These are phyloP conservation scores for Pocillopora damicornis DNA, from an alignment of 64 coral and sea anemone species.

Conservation along the genomic window DNA sequence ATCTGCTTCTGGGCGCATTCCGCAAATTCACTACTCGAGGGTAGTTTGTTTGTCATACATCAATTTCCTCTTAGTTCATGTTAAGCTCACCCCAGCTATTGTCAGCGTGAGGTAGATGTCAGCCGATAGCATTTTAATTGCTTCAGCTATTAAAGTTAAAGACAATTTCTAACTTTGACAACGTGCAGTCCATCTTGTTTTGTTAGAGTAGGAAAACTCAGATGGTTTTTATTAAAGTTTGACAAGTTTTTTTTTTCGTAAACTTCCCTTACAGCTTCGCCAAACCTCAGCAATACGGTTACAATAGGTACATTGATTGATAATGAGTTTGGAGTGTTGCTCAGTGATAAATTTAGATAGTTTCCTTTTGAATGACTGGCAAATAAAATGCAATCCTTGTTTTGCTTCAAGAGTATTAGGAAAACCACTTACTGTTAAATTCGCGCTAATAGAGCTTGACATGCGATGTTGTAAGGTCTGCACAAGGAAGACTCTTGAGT, in stretches of 20 bases:
- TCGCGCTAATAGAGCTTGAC: too few relatives aligned
- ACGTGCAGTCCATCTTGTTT: not conserved
- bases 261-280: not conserved
- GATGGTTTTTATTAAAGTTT: not conserved
- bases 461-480: too few relatives aligned
- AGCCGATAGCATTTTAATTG: not conserved
- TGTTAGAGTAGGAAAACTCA: not conserved
- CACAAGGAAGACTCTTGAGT: too few relatives aligned
- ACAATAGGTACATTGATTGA: too few relatives aligned
- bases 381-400: too few relatives aligned
- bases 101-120: not conserved
- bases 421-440: too few relatives aligned
- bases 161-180: not conserved
- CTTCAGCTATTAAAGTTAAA: not conserved
- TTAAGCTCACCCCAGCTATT: conserved; percentile 7
- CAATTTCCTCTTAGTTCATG: conserved; percentile 21
- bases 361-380: too few relatives aligned
- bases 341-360: too few relatives aligned
- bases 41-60: conserved; percentile 28
- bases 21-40: conserved; percentile 24
- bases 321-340: too few relatives aligned
- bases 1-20: conserved; percentile 26
- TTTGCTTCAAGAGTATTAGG: too few relatives aligned
- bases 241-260: not conserved
- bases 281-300: too few relatives aligned